phyloP scores from a whole-genome alignment of 1,140 invertebrate species.

The Drosophila busckii region DNA sequence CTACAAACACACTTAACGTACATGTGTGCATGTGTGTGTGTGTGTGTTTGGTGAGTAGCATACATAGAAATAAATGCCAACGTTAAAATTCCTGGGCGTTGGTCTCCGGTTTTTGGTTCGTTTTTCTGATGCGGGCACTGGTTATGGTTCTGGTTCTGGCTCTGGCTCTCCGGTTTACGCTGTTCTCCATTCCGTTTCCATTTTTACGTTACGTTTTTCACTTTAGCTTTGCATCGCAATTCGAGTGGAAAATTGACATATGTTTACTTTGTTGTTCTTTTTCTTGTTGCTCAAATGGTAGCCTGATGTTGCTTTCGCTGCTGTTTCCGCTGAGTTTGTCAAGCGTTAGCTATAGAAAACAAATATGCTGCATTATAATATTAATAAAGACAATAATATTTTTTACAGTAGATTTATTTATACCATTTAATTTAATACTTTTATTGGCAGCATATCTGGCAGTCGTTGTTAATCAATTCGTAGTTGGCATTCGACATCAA shows the following conservation, averaged over 20 bases:
- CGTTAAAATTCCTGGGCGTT: conserved; percentile 58
- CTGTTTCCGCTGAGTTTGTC: conserved; percentile 8
- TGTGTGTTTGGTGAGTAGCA: no score
- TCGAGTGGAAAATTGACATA: conserved; percentile 76
- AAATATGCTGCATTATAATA: no score
- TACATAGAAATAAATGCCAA: conserved; percentile 51
- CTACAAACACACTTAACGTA: conserved; percentile 9
- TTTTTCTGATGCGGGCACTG: conserved; percentile 8
- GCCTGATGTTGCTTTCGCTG: conserved; percentile 28
- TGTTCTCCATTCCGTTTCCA: conserved; percentile 19
- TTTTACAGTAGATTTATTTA: background rate
- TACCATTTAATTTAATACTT: no score
- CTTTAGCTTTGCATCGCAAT: conserved; percentile 71
- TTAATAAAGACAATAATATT: no score
- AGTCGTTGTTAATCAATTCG: background rate
- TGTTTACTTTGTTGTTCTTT: conserved; percentile 64
- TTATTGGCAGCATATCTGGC: conserved; percentile 7
- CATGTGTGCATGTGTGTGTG: conserved; percentile 4
- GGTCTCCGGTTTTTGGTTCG: conserved; percentile 29
- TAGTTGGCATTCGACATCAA: conserved; percentile 13
- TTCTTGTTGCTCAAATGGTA: conserved; percentile 19
- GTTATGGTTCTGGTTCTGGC: conserved; percentile 13
- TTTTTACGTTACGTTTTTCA: conserved; percentile 66
- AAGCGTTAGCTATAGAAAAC: no score
- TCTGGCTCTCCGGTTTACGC: conserved; percentile 23